Conservation (phyloP, 2,888 invertebrate genomes). For the Acrobasis consociella region DNA sequence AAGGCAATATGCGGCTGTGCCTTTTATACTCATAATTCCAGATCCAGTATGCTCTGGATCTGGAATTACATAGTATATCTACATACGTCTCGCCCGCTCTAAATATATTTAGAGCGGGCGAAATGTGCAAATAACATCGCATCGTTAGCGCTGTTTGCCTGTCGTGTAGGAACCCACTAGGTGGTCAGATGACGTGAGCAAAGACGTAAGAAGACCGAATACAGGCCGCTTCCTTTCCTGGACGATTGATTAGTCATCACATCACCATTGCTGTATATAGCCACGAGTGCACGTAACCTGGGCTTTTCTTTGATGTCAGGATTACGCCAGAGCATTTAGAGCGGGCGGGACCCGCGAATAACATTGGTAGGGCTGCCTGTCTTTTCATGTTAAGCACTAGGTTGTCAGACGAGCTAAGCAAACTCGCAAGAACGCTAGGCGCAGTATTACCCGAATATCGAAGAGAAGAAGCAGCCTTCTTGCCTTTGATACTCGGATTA, state of each 20-base stretch:
- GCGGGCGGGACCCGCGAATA: constrained; percentile 6
- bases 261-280: not conserved
- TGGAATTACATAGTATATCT: not conserved
- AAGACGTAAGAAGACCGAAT: no score
- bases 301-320: constrained; percentile 5
- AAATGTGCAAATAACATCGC: not conserved
- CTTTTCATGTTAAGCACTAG: no score
- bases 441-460: no score
- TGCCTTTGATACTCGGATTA: no score
- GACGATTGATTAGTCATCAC: no score
- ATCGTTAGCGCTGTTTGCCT: not conserved
- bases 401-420: no score
- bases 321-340: constrained; percentile 6
- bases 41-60: no score
- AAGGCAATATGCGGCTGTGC: not conserved
- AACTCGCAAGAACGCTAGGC: no score
- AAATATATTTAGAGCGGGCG: constrained; percentile 12
- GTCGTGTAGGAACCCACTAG: no score
- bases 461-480: no score
- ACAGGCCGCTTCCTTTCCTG: no score
- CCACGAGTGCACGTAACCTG: constrained; percentile 2
- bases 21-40: not conserved
- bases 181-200: no score
- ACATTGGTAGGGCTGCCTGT: constrained; percentile 1
- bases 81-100: not conserved